These are phyloP conservation scores for Noturus placidus DNA, from an alignment of 2,113 vertebrate species.

Conservation along the genomic window DNA sequence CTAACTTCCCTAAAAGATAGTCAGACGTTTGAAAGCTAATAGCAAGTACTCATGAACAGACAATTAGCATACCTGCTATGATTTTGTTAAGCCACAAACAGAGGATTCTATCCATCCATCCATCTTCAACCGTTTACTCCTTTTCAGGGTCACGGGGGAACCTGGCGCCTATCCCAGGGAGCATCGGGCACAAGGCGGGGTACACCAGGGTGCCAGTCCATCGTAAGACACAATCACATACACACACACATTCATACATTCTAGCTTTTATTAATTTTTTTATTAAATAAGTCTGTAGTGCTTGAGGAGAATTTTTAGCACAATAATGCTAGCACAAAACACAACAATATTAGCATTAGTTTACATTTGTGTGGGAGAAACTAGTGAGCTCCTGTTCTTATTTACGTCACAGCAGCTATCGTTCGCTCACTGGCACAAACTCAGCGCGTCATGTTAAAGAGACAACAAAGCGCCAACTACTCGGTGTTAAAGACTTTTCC, in stretches of 20 bases:
- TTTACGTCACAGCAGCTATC: neutral
- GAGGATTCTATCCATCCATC: neutral
- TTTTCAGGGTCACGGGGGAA: no score
- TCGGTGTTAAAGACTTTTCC: neutral
- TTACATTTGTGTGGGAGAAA: no score
- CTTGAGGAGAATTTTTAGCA: neutral
- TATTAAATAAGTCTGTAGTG: neutral
- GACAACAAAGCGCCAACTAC: neutral
- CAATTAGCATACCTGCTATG: neutral
- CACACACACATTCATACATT: no score
- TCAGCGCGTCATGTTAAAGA: neutral
- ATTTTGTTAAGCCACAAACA: neutral
- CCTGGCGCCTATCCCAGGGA: no score
- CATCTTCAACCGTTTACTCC: no score
- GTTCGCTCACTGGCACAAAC: neutral
- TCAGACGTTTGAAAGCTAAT: neutral
- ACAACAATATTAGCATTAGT: no score
- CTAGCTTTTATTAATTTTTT: neutral
- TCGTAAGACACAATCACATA: no score
- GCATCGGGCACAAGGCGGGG: no score
- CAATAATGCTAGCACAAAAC: no score
- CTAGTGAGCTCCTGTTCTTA: neutral
- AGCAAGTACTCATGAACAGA: neutral
- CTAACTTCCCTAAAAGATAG: neutral
- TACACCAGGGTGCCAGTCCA: no score